A percentile compares a stretch with the other conserved stretches of the same genome.
Evolutionary conservation across 35 echinoderm and acorn worm species (phyloP).

Genomic region (Diadema setosum): DNA sequence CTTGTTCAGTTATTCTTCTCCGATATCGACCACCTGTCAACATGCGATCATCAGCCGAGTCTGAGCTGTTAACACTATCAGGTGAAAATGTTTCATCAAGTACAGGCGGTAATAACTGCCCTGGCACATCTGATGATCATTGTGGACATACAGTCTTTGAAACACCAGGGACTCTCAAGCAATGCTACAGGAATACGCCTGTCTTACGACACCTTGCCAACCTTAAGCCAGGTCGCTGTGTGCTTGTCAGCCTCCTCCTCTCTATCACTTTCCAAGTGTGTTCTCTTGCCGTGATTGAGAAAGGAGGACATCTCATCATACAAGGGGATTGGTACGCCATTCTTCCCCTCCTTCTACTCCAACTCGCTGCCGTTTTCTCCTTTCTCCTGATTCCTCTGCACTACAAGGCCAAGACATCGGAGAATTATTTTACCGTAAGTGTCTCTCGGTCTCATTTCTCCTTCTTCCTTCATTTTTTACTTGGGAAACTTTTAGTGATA

Average conservation of each 20-base stretch:
- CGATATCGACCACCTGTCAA: slow-evolving; percentile 65
- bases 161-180: not conserved
- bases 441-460: too few relatives aligned
- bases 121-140: too few relatives aligned
- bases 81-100: too few relatives aligned
- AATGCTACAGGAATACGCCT: not conserved
- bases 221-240: slow-evolving; percentile 1
- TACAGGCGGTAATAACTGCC: too few relatives aligned
- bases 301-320: not conserved
- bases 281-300: not conserved
- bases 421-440: not conserved
- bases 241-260: slow-evolving; percentile 3
- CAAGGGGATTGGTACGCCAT: slow-evolving; percentile 37
- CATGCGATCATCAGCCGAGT: too few relatives aligned
- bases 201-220: not conserved
- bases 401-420: not conserved
- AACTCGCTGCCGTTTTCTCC: not conserved
- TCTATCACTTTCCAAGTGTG: not conserved
- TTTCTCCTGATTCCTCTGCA: slow-evolving; percentile 60
- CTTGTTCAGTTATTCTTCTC: slow-evolving; percentile 53
- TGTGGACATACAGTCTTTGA: too few relatives aligned
- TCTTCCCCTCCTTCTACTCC: not conserved
- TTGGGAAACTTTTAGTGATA: too few relatives aligned
- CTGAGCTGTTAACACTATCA: too few relatives aligned
- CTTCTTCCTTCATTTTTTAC: too few relatives aligned